Conservation (phyloP, 2,888 invertebrate genomes). For the Argyresthia goedartella region DNA sequence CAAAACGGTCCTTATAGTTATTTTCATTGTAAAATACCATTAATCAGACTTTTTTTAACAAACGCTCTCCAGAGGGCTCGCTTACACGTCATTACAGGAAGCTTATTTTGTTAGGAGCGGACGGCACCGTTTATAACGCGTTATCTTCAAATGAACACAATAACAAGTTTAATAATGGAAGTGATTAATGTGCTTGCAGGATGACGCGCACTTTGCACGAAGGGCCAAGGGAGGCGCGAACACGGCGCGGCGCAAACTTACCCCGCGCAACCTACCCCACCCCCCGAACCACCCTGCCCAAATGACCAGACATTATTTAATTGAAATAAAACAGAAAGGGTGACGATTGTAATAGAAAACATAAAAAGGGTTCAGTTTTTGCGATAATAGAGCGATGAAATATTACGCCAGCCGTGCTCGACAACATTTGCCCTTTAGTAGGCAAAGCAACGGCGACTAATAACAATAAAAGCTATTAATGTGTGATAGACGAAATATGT, state of each 20-base stretch:
- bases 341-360: constrained; percentile 68
- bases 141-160: constrained; percentile 69
- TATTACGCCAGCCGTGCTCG: constrained; percentile 64
- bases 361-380: constrained; percentile 60
- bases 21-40: constrained; percentile 25
- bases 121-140: constrained; percentile 69
- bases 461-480: constrained; percentile 7
- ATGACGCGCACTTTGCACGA: constrained; percentile 62
- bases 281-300: constrained; percentile 37
- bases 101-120: constrained; percentile 60
- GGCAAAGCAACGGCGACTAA: constrained; percentile 19
- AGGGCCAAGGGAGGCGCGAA: constrained; percentile 45
- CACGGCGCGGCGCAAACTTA: constrained; percentile 15
- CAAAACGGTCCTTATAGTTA: no score
- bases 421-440: constrained; percentile 61
- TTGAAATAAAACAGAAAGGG: constrained; percentile 68
- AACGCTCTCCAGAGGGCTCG: constrained; percentile 36
- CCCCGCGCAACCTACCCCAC: constrained; percentile 11
- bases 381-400: constrained; percentile 53
- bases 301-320: constrained; percentile 72
- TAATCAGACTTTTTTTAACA: constrained; percentile 50
- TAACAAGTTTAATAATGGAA: constrained; percentile 67
- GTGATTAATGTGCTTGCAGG: constrained; percentile 66
- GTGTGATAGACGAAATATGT: background rate
- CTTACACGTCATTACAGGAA: constrained; percentile 64